Conservation (phyloP, 2,113 vertebrate species). For the Ceyx margarethae region DNA sequence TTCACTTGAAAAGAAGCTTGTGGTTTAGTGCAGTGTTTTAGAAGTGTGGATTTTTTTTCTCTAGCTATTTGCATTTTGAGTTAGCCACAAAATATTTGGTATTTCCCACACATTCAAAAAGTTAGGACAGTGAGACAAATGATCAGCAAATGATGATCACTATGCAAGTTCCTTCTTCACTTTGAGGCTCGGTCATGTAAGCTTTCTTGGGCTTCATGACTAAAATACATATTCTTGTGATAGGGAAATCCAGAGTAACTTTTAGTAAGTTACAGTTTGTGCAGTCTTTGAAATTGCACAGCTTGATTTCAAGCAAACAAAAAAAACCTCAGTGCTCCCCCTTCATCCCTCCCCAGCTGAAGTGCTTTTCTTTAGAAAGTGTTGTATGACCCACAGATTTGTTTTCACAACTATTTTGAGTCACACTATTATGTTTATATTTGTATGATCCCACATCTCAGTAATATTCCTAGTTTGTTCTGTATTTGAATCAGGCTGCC, state of each 20-base stretch:
- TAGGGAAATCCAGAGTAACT: background rate
- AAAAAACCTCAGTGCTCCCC: fast-evolving
- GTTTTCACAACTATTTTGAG: background rate
- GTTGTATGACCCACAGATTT: background rate
- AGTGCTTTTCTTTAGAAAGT: background rate
- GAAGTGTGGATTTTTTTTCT: background rate
- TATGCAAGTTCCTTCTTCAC: background rate
- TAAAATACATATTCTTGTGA: background rate
- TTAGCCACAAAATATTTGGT: background rate
- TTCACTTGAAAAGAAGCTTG: background rate
- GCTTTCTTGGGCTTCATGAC: background rate
- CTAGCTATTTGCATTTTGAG: background rate
- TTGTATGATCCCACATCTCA: background rate
- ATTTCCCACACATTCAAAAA: background rate
- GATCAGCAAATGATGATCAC: background rate
- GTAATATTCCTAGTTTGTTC: background rate
- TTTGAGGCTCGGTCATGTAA: background rate
- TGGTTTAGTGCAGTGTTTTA: background rate
- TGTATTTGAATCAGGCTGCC: background rate
- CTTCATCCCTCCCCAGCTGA: background rate
- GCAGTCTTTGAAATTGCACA: background rate
- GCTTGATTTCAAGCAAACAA: background rate
- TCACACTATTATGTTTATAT: background rate
- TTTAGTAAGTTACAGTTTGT: fast-evolving
- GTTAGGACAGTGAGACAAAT: background rate